Base-by-base conservation (phyloP, 2,797 vertebrate species). In the Pseudocheirus occidentalis region DNA sequence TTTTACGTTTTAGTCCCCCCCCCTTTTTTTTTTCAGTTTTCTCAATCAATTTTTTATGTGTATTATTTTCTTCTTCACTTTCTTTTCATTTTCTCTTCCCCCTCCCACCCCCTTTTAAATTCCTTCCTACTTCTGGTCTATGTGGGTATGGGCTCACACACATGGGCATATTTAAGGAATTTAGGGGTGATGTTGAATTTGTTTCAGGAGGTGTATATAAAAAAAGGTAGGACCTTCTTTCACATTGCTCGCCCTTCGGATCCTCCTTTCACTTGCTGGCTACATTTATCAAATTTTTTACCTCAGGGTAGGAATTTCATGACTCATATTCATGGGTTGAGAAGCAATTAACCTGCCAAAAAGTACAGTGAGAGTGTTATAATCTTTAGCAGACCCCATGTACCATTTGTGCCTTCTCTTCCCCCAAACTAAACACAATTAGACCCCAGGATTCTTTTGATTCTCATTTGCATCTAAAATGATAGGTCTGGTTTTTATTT, bases 401-500 rank as follows among this genome's bases (percentile, higher is more conserved):
- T 91, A 89, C 92, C 53, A 10, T 54, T 87, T 1, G 5, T 40
- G 92, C 55, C 92, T 50, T 46, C 52, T 66, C 87, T 81, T 16
- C 34, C 53, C 57, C 58, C 4, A 54, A 28, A 53, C 46, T 40
- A 12, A 46, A 11, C 34, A 40, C 94, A 16, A 9, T 52, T 28
- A 95, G 93, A n/a, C 58, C 91, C 56, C 18, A 56, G 40, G 54
- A 56, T 34, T 18, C 59, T 27, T 10, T 50, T 40, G 73, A 56
- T 94, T 91, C 95, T 90, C 54, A 89, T 94, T 55, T 94, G 87
- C 93, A 40, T 91, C 58, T 91, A 3, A 29, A 94, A 90, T 90
- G 55, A 53, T 1, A 53, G 94, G 92, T 73, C 91, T 96, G 94
- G 92, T 91, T 92, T 87, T 87, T 96, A 92, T 96, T 96, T 96